phyloP scores from a whole-genome alignment of 2,797 vertebrate species.

The Sardinella longiceps region DNA sequence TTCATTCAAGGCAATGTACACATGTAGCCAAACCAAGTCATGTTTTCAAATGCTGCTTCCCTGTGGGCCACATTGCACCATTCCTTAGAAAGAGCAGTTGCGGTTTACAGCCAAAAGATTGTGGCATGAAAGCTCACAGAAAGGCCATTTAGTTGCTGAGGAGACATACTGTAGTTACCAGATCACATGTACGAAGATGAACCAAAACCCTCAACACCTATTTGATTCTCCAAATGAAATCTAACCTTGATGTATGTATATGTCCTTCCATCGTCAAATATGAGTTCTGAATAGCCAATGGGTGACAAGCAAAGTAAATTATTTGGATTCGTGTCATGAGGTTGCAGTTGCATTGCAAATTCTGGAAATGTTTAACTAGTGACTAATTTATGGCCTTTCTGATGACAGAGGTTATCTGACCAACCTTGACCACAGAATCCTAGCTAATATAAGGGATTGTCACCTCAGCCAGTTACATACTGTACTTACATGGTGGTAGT shows the following conservation, averaged over 20 bases:
- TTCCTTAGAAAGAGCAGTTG: neutral
- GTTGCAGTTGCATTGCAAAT: neutral
- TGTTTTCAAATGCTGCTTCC: neutral
- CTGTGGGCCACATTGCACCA: neutral
- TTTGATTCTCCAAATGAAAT: neutral
- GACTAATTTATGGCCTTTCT: conserved; percentile 10
- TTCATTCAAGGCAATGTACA: neutral
- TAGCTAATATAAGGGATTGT: neutral
- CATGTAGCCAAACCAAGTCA: neutral
- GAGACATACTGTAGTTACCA: neutral
- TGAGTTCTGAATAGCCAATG: neutral
- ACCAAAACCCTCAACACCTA: neutral
- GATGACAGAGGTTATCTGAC: conserved; percentile 7
- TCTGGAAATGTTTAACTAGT: conserved; percentile 12
- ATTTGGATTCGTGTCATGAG: neutral
- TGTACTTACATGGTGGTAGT: neutral
- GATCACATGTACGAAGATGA: neutral
- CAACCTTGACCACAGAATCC: neutral
- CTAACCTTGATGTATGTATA: neutral
- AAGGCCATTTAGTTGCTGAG: neutral
- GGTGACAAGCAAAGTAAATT: conserved; percentile 4
- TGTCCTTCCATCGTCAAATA: neutral
- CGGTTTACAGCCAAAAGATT: neutral
- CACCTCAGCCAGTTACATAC: neutral
- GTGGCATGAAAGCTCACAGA: neutral